phyloP scores from a whole-genome alignment of 1,140 invertebrate genomes.

The Pseudachorutes palmiensis region DNA sequence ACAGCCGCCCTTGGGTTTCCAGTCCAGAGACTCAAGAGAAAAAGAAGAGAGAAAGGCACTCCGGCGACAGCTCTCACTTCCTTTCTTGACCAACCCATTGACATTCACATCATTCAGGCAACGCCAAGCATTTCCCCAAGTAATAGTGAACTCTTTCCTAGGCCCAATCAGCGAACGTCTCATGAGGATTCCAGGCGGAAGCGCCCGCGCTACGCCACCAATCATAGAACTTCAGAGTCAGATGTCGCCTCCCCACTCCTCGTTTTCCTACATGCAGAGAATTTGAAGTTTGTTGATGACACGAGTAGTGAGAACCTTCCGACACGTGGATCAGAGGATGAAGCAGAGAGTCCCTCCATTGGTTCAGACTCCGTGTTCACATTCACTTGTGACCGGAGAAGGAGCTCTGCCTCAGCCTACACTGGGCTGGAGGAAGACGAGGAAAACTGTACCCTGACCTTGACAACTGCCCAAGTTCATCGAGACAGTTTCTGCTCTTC shows the following conservation, averaged over 20 bases:
- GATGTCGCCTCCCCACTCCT: slow-evolving; percentile 18
- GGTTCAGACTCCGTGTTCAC: slow-evolving; percentile 36
- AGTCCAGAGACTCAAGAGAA: neutral
- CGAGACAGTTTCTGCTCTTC: slow-evolving; percentile 32
- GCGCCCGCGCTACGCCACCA: neutral
- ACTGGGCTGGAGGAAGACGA: slow-evolving; percentile 20
- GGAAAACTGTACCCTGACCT: slow-evolving; percentile 22
- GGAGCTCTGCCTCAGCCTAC: neutral
- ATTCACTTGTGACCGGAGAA: neutral
- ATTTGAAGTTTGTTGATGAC: slow-evolving; percentile 36
- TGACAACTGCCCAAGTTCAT: slow-evolving; percentile 29
- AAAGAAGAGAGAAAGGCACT: neutral
- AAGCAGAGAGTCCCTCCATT: slow-evolving; percentile 30
- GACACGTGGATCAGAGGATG: slow-evolving; percentile 29
- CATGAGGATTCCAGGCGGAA: neutral
- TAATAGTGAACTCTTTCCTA: slow-evolving; percentile 53
- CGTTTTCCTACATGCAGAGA: slow-evolving; percentile 26
- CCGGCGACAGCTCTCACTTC: neutral
- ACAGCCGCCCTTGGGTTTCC: neutral
- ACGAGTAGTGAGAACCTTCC: slow-evolving; percentile 38
- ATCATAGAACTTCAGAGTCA: neutral
- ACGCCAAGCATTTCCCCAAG: slow-evolving; percentile 72
- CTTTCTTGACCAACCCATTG: slow-evolving; percentile 57
- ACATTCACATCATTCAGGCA: slow-evolving; percentile 63
- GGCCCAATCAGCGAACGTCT: neutral